Percentiles rank a stretch among this genome's conserved stretches.
Evolutionary conservation across 2,888 invertebrate genomes (phyloP).

Genomic region (Autographa gamma): DNA sequence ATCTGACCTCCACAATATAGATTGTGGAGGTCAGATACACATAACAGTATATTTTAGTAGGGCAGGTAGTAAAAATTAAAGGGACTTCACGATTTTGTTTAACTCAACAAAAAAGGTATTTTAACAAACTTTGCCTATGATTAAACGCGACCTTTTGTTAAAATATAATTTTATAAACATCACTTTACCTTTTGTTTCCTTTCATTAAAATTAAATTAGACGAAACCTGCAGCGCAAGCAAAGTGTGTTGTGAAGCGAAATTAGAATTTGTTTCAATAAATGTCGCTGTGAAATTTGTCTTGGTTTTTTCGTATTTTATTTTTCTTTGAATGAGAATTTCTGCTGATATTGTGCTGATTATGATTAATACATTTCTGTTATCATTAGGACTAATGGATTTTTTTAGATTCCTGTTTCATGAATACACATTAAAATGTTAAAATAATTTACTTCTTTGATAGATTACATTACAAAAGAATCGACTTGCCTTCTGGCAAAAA

Average conservation of each 20-base stretch:
- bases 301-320: not conserved
- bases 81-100: not conserved
- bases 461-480: too few relatives aligned
- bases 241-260: not conserved
- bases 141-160: constrained; percentile 27
- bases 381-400: not conserved
- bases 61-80: not conserved
- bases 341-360: constrained; percentile 4
- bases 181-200: constrained; percentile 8
- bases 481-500: too few relatives aligned
- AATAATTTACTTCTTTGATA: not conserved
- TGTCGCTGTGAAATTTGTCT: constrained; percentile 7
- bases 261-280: constrained; percentile 15
- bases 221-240: not conserved
- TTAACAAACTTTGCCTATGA: constrained; percentile 39
- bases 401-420: not conserved
- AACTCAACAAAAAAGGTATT: constrained; percentile 35
- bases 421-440: not conserved
- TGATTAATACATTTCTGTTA: constrained; percentile 5
- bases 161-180: constrained; percentile 11
- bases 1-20: too few relatives aligned
- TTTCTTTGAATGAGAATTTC: not conserved
- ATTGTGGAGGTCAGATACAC: too few relatives aligned
- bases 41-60: too few relatives aligned
- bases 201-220: constrained; percentile 15